phyloP scores from a whole-genome alignment of 1,140 invertebrate species.

The Diachasma alloeum region DNA sequence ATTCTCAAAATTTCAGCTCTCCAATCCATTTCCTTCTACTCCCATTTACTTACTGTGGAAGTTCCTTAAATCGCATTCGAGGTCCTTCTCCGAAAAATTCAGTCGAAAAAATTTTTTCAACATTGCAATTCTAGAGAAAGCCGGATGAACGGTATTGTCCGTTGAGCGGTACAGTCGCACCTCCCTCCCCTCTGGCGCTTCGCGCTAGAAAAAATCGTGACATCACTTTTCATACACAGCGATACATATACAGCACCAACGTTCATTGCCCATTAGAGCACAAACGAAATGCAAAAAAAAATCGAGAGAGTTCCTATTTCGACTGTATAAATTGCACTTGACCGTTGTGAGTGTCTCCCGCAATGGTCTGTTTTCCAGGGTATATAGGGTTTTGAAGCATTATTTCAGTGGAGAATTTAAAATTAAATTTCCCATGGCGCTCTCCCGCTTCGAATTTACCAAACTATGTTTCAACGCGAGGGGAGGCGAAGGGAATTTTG shows the following conservation, averaged over 20 bases:
- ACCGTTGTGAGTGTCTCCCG: constrained; percentile 4
- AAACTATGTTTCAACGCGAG: constrained; percentile 11
- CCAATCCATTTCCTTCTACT: too few species aligned
- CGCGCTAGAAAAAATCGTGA: background rate
- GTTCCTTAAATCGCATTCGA: too few species aligned
- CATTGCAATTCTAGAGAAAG: too few species aligned
- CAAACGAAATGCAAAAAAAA: background rate
- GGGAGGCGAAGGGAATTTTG: background rate
- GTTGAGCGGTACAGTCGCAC: too few species aligned
- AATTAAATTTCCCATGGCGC: constrained; percentile 26
- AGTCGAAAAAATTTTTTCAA: too few species aligned
- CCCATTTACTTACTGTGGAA: too few species aligned
- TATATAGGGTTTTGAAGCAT: constrained; percentile 12
- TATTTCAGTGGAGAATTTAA: constrained; percentile 15
- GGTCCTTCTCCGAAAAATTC: too few species aligned
- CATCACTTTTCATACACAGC: background rate
- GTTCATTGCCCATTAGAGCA: background rate
- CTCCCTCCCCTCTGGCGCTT: too few species aligned
- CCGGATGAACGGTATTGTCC: too few species aligned
- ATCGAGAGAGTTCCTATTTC: background rate
- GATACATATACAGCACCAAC: background rate
- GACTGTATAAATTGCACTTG: background rate
- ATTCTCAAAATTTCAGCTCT: too few species aligned
- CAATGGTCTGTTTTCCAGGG: background rate
- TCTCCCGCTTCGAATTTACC: background rate